Conservation (phyloP, 2,113 vertebrate genomes). For the Poicephalus gulielmi region DNA sequence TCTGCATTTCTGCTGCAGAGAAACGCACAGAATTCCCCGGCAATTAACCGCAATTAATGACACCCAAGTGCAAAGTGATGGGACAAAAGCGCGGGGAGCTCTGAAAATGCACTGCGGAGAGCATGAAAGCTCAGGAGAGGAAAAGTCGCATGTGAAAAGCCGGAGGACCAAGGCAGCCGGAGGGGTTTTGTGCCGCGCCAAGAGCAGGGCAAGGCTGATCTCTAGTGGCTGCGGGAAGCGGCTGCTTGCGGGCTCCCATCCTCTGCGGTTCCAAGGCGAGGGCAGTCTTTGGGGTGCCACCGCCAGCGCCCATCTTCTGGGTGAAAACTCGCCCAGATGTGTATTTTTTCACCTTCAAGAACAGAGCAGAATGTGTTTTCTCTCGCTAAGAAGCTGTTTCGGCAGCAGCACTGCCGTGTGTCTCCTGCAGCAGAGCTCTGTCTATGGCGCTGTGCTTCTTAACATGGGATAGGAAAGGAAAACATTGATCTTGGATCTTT, state of each 20-base stretch:
- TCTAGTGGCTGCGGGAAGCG: constrained; percentile 77
- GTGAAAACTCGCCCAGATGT: rapidly evolving
- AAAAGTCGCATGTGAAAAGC: neutral
- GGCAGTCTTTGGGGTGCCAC: neutral
- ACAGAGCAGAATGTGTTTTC: neutral
- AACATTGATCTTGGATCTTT: neutral
- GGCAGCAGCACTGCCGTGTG: rapidly evolving
- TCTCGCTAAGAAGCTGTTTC: rapidly evolving
- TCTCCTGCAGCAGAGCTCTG: neutral
- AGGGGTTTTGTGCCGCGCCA: neutral
- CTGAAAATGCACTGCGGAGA: neutral
- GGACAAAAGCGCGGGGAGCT: neutral
- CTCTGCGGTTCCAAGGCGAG: neutral
- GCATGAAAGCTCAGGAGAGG: neutral
- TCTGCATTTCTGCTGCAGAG: neutral
- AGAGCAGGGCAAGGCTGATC: constrained; percentile 86
- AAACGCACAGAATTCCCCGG: neutral
- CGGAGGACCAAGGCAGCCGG: neutral
- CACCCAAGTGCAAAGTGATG: neutral
- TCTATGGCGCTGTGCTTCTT: rapidly evolving
- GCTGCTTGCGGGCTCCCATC: neutral
- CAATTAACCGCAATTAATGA: neutral
- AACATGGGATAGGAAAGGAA: neutral
- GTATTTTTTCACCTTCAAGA: rapidly evolving
- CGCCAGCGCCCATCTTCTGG: neutral